Evolutionary conservation across 2,113 vertebrate genomes (phyloP).

Genomic region (Nansenia antarctica): DNA sequence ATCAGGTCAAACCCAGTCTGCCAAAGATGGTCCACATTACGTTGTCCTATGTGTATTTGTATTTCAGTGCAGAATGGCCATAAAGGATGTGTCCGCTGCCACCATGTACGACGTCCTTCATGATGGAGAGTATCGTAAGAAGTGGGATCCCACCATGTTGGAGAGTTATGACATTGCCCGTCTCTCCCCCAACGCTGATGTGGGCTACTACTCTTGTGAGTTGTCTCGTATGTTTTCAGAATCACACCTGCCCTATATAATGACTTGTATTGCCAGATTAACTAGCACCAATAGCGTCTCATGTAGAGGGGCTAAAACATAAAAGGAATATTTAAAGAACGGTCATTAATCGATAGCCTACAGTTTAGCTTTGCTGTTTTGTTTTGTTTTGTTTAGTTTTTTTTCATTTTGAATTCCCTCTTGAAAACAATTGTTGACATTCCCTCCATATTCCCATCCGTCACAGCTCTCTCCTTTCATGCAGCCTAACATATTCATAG

Average conservation of each 20-base stretch:
- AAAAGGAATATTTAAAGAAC: too few relatives aligned
- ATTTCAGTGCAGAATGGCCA: slow-evolving; percentile 65
- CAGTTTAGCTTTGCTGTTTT: too few relatives aligned
- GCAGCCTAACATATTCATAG: neutral
- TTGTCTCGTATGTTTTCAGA: neutral
- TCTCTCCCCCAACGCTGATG: slow-evolving; percentile 66
- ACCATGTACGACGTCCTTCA: slow-evolving; percentile 78
- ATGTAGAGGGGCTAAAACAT: too few relatives aligned
- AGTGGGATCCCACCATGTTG: slow-evolving; percentile 72
- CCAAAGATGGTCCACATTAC: neutral
- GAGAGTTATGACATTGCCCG: slow-evolving; percentile 74
- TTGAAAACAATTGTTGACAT: neutral
- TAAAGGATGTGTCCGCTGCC: slow-evolving; percentile 69
- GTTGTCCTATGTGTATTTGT: neutral
- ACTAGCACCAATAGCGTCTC: too few relatives aligned
- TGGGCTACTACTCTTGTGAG: slow-evolving; percentile 80
- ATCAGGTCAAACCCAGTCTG: neutral
- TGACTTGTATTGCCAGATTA: too few relatives aligned
- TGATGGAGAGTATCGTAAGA: slow-evolving; percentile 61
- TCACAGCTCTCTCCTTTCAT: neutral
- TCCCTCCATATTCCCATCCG: neutral
- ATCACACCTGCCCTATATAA: too few relatives aligned
- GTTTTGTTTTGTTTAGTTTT: too few relatives aligned
- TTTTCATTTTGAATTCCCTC: too few relatives aligned
- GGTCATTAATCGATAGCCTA: too few relatives aligned